Evolutionary conservation across 2,797 vertebrate species (phyloP).

Genomic region (Fistularia commersonii): DNA sequence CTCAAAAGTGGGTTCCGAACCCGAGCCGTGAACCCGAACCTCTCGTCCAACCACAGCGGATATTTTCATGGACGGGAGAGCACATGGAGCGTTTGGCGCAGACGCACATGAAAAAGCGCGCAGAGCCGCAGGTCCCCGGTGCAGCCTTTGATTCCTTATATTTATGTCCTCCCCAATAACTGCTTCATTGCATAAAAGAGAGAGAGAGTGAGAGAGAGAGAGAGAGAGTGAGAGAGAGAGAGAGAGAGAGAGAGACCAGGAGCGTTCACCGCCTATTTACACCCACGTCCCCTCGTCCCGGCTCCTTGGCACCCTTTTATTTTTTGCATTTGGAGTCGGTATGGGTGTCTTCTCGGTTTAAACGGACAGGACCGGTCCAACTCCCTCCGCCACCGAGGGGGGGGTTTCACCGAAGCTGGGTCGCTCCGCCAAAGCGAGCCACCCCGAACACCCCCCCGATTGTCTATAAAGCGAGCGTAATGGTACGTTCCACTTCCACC

Average conservation of each 20-base stretch:
- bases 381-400: slow-evolving; percentile 74
- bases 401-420: slow-evolving; percentile 62
- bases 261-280: slow-evolving; percentile 78
- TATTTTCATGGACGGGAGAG: slow-evolving; percentile 74
- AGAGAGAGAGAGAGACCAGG: slow-evolving; percentile 60
- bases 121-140: slow-evolving; percentile 68
- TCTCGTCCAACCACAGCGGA: slow-evolving; percentile 70
- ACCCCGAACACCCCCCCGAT: slow-evolving; percentile 16
- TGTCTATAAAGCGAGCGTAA: slow-evolving; percentile 23
- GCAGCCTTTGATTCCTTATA: slow-evolving; percentile 74
- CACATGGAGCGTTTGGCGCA: slow-evolving; percentile 74
- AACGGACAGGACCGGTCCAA: slow-evolving; percentile 90
- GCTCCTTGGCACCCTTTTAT: slow-evolving; percentile 82
- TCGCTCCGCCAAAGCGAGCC: slow-evolving; percentile 45
- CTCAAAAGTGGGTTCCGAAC: slow-evolving; percentile 64
- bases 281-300: slow-evolving; percentile 78
- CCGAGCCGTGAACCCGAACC: slow-evolving; percentile 62
- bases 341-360: slow-evolving; percentile 98
- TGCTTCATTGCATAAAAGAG: slow-evolving; percentile 65
- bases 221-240: slow-evolving; percentile 9
- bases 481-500: slow-evolving; percentile 78
- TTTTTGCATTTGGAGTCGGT: slow-evolving; percentile 84
- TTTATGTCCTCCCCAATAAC: slow-evolving; percentile 75
- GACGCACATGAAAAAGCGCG: slow-evolving; percentile 72
- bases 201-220: slow-evolving; percentile 26